Evolutionary conservation across 2,888 invertebrate genomes (phyloP), one percentile per base, ranked within the genome.

Genomic region (Hydrotaea cyrtoneurina): DNA sequence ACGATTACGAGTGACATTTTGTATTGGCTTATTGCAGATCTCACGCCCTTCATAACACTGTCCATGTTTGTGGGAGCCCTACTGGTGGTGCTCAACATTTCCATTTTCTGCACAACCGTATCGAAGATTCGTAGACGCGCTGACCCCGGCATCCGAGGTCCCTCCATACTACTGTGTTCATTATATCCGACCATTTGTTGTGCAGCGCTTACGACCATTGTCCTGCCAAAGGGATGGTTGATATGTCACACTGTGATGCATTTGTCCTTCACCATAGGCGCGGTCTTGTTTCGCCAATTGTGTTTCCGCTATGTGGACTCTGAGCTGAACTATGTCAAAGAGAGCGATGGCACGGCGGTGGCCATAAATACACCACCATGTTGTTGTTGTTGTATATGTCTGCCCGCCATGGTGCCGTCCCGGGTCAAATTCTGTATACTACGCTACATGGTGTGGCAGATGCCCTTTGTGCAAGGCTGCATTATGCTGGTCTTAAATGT

Each of bases 261-360:
- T 86, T 88, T 90, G 81, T 89, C 90, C 66, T 92, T 92, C 79
- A 90, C 91, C 57, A 31, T 91, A 11, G 91, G 92, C 10, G 91
- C 90, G 2, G 88, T 90, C 0, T 31, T 88, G 0, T 92, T 91
- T 81, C 91, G 90, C 10, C 88, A 87, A 2, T 86, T 92, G 69
- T 92, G 93, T 87, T 92, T 91, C 80, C 91, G 89, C 81, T 93
- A 93, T 88, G 88, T 91, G 85, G 91, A 89, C 79, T 91, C 91
- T 1, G 90, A 91, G 81, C 88, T 87, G 87, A 93, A 90, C 84
- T 92, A 90, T 88, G 88, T 93, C 80, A 93, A 93, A 90, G 91
- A 90, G 86, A 87, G 91, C 77, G 91, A 92, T 89, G 87, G 90
- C 57, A 90, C 92, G 89, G 89, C 92, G 57, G 90, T 92, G 83